phyloP scores from a whole-genome alignment of 2,888 invertebrate genomes.

The Seira ritae region DNA sequence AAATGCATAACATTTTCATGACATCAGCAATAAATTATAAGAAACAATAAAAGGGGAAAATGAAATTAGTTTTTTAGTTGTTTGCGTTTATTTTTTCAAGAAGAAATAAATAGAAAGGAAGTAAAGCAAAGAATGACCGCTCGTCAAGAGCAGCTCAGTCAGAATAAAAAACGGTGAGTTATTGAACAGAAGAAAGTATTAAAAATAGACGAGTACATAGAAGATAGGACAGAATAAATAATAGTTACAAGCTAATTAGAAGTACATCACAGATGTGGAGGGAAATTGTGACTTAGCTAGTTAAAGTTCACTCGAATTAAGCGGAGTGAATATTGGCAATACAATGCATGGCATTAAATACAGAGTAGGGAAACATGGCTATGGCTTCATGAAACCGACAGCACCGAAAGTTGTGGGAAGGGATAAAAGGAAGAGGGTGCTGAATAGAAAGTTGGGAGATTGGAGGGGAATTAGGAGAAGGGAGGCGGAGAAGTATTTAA shows the following conservation, averaged over 20 bases:
- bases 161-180: conserved; percentile 2
- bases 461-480: background rate
- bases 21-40: no score
- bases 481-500: background rate
- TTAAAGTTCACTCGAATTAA: background rate
- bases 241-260: background rate
- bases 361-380: background rate
- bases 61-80: no score
- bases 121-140: background rate
- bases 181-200: background rate
- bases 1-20: no score
- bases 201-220: background rate
- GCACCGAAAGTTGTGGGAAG: background rate
- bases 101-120: background rate
- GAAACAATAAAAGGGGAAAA: no score
- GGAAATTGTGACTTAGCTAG: background rate
- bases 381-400: background rate
- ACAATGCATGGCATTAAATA: conserved; percentile 3
- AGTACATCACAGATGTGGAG: background rate
- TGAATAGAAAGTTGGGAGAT: no score
- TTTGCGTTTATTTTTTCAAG: background rate
- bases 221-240: conserved; percentile 2
- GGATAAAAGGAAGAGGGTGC: background rate
- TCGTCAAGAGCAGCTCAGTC: background rate
- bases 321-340: background rate